A percentile compares a stretch with the other conserved stretches of the same genome.
Conservation (phyloP, 2,888 invertebrate species). For the Epinotia ramella region DNA sequence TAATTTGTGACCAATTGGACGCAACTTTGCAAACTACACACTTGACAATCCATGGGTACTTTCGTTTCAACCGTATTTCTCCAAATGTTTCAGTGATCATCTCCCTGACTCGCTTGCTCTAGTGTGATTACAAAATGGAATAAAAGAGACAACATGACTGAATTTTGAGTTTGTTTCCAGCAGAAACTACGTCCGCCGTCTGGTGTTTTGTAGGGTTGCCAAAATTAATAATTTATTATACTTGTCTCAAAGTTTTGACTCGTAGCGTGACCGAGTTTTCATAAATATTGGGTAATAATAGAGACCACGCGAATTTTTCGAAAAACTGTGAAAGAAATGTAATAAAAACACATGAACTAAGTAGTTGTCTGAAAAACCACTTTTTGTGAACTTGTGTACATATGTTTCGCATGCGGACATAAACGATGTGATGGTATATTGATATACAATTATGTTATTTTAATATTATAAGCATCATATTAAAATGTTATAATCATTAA, state of each 20-base stretch:
- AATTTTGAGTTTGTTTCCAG: background rate
- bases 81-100: background rate
- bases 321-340: too few species aligned
- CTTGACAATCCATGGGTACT: conserved; percentile 2
- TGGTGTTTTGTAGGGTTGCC: conserved; percentile 23
- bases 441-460: too few species aligned
- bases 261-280: conserved; percentile 19
- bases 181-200: background rate
- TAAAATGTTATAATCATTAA: too few species aligned
- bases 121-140: background rate
- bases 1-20: conserved; percentile 4
- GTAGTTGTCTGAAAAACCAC: too few species aligned
- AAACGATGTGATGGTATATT: too few species aligned
- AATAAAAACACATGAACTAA: too few species aligned
- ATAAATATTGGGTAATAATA: background rate
- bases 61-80: background rate
- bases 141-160: background rate
- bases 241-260: conserved; percentile 5
- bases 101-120: background rate
- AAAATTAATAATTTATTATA: conserved; percentile 38
- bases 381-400: too few species aligned
- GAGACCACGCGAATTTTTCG: background rate
- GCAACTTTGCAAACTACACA: conserved; percentile 5
- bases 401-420: too few species aligned
- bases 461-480: too few species aligned